Base-by-base conservation (phyloP, 2,888 invertebrate species). In the Entomobrya multifasciata region DNA sequence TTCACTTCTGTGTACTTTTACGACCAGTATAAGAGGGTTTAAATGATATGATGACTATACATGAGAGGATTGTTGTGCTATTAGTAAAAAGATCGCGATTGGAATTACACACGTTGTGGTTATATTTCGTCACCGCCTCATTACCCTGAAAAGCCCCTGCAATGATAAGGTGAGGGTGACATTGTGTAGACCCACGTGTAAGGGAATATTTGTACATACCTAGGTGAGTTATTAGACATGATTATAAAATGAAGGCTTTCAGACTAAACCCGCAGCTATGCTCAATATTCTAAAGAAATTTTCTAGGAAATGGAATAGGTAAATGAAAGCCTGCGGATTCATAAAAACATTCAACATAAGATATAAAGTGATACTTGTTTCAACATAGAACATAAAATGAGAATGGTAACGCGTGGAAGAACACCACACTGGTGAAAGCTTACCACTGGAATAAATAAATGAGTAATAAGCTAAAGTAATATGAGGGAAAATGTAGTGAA, bases 391-490 rank as follows among this genome's bases (percentile, higher is more conserved):
- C 17, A 8, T 65, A 65, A 36, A 30, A 36, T 65, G 57, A 22
- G 30, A 22, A 74, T 74, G 70, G 30, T 74, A 52, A 30, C 17
- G 30, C n/a, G 74, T 74, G 74, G 30, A 74, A 22, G 15, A 70
- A 70, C 47, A 44, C 44, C 70, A 25, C 70, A 47, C 70, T 76
- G 76, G 57, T 76, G 76, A 36, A 76, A 76, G 57, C 76, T 57
- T n/a, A 41, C 57, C 57, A 76, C 76, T 76, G 76, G 57, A 76
- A 76, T 57, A 76, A 76, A 76, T 76, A 76, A 76, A 76, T 76
- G 76, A 76, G 57, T 57, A 65, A 65, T 65, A 65, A 65, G 65
- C n/a, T 65, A 41, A 15, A 30, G 36, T 22, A n/a, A 57, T 17
- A 17, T 17, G 17, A 22, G 15, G 15, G 60, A n/a, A 3, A 17